Evolutionary conservation across 2,797 vertebrate genomes (phyloP), one percentile per base, ranked within the genome.

Genomic region (Hybognathus amarus): DNA sequence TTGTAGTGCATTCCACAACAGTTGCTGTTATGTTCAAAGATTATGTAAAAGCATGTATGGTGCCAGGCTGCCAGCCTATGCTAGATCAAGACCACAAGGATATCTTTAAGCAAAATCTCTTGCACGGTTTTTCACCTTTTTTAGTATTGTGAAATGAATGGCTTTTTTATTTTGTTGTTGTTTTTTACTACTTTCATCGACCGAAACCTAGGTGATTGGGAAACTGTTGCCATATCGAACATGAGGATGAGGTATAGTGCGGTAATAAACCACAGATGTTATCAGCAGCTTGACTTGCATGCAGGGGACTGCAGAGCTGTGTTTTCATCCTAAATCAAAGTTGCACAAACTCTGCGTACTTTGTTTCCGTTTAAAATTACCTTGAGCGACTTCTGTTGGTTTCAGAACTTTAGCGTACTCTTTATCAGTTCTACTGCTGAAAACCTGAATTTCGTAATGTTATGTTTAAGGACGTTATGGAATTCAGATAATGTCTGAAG

Each of bases 181-280:
- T 54, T 56, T 63, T 64, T 82, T 22, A 8, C 33, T 50, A 66
- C 71, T 68, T 83, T 33, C 81, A 67, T 67, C 18, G 69, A 77
- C 81, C 45, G 18, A 66, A 66, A n/a, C n/a, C n/a, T n/a, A 50
- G 36, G 76, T 38, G 63, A 77, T 66, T 56, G 30, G 54, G 66
- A 76, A 83, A 83, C 70, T 40, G 45, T n/a, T 76, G 71, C 22
- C 11, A 71, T 68, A 17, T 24, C 22, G 6, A 75, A 63, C 52
- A 59, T 40, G 75, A 77, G 73, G 67, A 59, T 59, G n/a, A 77
- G 50, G 52, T 71, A 77, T 10, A 20, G 6, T 78, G 82, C 17
- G 67, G 82, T 78, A 9, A 63, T 40, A 77, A 78, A 77, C 87
- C 85, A 83, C 83, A 85, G 70, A 82, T 50, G 17, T 17, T 71